A percentile compares a stretch with the other conserved stretches of the same genome.
These are phyloP conservation scores for Thrips palmi DNA, from an alignment of 1,140 invertebrate species.

Conservation along the genomic window DNA sequence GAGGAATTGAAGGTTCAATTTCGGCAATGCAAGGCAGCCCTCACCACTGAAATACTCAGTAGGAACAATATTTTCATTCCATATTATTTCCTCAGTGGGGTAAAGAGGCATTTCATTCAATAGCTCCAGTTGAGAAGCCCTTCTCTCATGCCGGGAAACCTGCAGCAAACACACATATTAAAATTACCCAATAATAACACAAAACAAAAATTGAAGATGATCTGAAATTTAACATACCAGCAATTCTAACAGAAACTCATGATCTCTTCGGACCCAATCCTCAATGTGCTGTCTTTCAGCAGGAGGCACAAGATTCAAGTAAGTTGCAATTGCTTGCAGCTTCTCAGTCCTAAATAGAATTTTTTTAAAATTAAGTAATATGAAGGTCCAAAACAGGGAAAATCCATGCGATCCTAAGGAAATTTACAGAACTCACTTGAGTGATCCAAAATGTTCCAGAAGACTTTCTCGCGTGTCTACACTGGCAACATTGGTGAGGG, in stretches of 20 bases:
- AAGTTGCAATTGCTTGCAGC: slow-evolving; percentile 64
- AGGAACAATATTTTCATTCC: slow-evolving; percentile 98
- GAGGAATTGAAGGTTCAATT: slow-evolving; percentile 95
- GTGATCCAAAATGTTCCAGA: slow-evolving; percentile 63
- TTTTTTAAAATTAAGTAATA: slow-evolving; percentile 4
- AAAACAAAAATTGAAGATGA: background rate
- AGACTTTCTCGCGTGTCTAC: slow-evolving; percentile 78
- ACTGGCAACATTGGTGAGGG: slow-evolving; percentile 82
- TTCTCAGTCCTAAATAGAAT: slow-evolving; percentile 47
- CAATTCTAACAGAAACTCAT: slow-evolving; percentile 67
- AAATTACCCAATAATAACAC: slow-evolving; percentile 7
- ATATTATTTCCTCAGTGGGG: slow-evolving; percentile 94
- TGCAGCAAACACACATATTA: slow-evolving; percentile 19
- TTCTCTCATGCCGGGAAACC: slow-evolving; percentile 72
- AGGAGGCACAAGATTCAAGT: slow-evolving; percentile 69
- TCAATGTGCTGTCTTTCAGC: slow-evolving; percentile 42
- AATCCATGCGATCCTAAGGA: slow-evolving; percentile 4
- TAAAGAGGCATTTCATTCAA: slow-evolving; percentile 97
- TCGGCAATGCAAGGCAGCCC: slow-evolving; percentile 86
- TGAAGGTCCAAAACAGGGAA: slow-evolving; percentile 6
- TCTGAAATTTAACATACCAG: slow-evolving; percentile 36
- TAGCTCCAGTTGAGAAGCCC: slow-evolving; percentile 81
- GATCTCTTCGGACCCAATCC: slow-evolving; percentile 56
- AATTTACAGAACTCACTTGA: slow-evolving; percentile 33
- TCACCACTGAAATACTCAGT: slow-evolving; percentile 94